A percentile compares a stretch with the other conserved stretches of the same genome.
Evolutionary conservation across 2,888 invertebrate genomes (phyloP).

Genomic region (Latheticus oryzae): DNA sequence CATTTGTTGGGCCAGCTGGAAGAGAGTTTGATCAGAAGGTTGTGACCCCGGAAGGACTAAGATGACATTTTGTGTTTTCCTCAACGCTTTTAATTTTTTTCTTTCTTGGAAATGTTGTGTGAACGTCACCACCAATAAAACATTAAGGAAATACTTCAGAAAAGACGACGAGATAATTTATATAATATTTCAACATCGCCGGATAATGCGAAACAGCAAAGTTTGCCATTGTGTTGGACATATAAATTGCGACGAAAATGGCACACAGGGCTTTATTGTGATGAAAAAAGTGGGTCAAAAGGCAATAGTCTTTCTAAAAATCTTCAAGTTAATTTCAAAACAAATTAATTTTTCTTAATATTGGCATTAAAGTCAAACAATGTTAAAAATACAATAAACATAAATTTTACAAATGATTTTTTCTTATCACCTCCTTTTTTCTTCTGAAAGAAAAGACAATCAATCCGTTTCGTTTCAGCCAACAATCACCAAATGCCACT

Average conservation of each 20-base stretch:
- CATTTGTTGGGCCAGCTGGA: conserved; percentile 36
- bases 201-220: conserved; percentile 46
- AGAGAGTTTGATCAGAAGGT: conserved; percentile 33
- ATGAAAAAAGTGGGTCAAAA: conserved; percentile 27
- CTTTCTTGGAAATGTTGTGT: conserved; percentile 12
- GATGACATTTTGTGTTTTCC: conserved; percentile 27
- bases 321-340: too few relatives aligned
- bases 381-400: too few relatives aligned
- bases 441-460: too few relatives aligned
- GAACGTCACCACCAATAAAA: conserved; percentile 15
- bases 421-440: too few relatives aligned
- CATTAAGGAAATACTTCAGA: conserved; percentile 33
- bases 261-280: conserved; percentile 31
- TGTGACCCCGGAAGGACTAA: conserved; percentile 14
- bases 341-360: too few relatives aligned
- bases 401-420: too few relatives aligned
- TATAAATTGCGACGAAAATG: conserved; percentile 50
- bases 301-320: conserved; percentile 13
- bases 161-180: conserved; percentile 34
- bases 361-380: too few relatives aligned
- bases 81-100: conserved; percentile 31
- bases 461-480: background rate
- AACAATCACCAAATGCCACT: conserved; percentile 1
- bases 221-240: conserved; percentile 49
- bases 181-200: conserved; percentile 40